These are phyloP conservation scores for Pardosa pseudoannulata DNA, from an alignment of 2,888 invertebrate genomes.

Conservation along the genomic window DNA sequence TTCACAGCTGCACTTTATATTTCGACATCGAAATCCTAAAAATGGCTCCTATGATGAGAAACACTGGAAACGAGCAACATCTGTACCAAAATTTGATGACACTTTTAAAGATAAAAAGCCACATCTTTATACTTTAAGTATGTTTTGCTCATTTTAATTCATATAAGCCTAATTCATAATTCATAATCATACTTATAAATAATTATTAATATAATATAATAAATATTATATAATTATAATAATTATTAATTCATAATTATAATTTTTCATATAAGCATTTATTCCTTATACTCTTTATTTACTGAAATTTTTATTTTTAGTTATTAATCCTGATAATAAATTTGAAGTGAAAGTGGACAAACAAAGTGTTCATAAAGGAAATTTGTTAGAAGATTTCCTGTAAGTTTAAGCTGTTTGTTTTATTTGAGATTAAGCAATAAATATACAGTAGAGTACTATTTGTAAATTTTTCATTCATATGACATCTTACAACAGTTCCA, in stretches of 20 bases:
- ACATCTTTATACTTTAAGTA: constrained; percentile 87
- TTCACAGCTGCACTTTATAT: constrained; percentile 86
- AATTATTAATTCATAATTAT: neutral
- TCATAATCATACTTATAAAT: too few species aligned
- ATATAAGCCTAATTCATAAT: neutral
- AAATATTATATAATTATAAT: too few species aligned
- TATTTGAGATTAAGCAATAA: too few species aligned
- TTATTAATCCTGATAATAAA: constrained; percentile 87
- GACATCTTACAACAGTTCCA: too few species aligned
- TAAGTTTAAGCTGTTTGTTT: too few species aligned
- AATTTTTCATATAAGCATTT: neutral
- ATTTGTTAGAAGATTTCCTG: constrained; percentile 90
- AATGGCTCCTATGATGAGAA: constrained; percentile 95
- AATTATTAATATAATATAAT: too few species aligned
- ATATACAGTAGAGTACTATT: too few species aligned
- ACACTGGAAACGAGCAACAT: constrained; percentile 92
- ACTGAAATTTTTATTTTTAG: constrained; percentile 82
- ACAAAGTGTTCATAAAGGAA: constrained; percentile 89
- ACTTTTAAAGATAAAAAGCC: constrained; percentile 90
- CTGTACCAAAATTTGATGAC: constrained; percentile 80
- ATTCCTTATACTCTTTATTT: neutral
- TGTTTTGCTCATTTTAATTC: constrained; percentile 21
- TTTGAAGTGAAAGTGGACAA: constrained; percentile 90
- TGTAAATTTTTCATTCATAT: too few species aligned
- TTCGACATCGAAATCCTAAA: constrained; percentile 94